These are phyloP conservation scores for Rattus rattus DNA, from an alignment of 2,113 vertebrate genomes.

Conservation along the genomic window DNA sequence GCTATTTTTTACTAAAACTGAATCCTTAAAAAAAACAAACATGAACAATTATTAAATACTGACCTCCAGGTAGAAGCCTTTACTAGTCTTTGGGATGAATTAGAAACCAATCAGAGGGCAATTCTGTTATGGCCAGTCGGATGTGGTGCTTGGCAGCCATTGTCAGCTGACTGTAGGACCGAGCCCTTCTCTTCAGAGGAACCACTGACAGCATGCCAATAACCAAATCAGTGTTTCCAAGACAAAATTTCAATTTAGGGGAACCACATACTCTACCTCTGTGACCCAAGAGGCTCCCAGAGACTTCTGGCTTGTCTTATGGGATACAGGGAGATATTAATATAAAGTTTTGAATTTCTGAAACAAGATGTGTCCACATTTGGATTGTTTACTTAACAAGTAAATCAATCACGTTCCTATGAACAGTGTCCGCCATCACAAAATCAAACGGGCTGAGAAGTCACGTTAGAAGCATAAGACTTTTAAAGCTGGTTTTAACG, in stretches of 20 bases:
- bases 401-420: slow-evolving; percentile 3
- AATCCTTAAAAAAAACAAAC: neutral
- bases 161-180: neutral
- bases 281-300: neutral
- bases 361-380: neutral
- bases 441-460: neutral
- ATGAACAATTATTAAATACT: neutral
- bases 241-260: slow-evolving; percentile 33
- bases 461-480: neutral
- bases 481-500: neutral
- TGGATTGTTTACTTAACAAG: neutral
- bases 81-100: neutral
- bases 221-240: slow-evolving; percentile 7
- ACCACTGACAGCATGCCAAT: neutral
- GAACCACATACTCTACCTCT: neutral
- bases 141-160: neutral
- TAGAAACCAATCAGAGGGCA: neutral
- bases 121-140: neutral
- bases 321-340: neutral
- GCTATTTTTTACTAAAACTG: neutral
- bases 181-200: neutral
- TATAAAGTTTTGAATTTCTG: neutral
- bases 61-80: neutral
- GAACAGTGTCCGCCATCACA: neutral
- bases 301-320: neutral